Evolutionary conservation across 1,140 invertebrate genomes (phyloP), one percentile per base, ranked within the genome.

Genomic region (Lethocerus indicus): DNA sequence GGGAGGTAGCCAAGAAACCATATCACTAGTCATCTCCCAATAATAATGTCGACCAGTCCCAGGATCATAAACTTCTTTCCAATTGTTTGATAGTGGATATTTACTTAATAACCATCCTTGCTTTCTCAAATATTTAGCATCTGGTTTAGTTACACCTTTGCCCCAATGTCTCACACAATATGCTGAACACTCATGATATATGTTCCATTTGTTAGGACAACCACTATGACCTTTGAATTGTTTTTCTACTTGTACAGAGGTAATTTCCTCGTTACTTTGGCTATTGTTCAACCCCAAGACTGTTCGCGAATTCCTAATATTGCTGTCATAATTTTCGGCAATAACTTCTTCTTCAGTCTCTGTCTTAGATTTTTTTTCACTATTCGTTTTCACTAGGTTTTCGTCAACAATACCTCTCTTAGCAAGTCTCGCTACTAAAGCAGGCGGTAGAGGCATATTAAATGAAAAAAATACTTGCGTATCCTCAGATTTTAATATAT

Each of bases 121-220:
- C 51, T 71, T 71, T 54, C 76, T 74, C 45, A 89, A 66, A 64
- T 93, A 88, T 58, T 74, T 76, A 52, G 78, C 73, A 50, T 74
- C 75, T 36, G 86, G 84, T 57, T 79, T 73, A 26, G 67, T 55
- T 50, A 77, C 76, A 21, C 87, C 82, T 52, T 73, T 73, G 54
- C 83, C 85, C 87, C 89, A 98, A 41, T 78, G 74, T 60, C 87
- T 83, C 48, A 83, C 79, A 68, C 95, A 98, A 67, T 76, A 94
- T 23, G 77, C 74, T 2, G 75, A 77, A 66, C 95, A 98, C 53
- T 89, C 81, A 63, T 99, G 95, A 64, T 84, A 92, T 50, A 90
- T 83, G 63, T 98, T 98, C 57, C 76, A 85, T 66, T 93, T 96
- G 62, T 98, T 98, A 2, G 95, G 95, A 65, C 95, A 98, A 3